Evolutionary conservation across 1,140 invertebrate species (phyloP), one percentile per base, ranked within the genome.

Genomic region (Nautilus pompilius): DNA sequence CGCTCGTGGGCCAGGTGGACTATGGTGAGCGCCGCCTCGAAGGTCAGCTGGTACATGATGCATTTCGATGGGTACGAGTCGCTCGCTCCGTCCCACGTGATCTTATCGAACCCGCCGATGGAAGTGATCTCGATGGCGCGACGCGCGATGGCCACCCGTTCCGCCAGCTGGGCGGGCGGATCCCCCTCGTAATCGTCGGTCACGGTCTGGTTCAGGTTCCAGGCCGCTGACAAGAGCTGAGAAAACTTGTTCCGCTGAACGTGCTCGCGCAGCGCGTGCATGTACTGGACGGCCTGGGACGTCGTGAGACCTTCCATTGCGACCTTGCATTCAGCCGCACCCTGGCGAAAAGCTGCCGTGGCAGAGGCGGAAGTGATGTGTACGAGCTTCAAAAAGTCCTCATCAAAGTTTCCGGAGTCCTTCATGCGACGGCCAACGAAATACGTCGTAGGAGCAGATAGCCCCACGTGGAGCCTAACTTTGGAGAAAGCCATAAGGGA

Each of bases 1-100:
- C 62, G 63, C n/a, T 69, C 22, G 41, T 71, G 72, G 0, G 72
- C 69, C 57, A 68, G 66, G 49, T 74, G 72, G 10, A 72, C 68
- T 20, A 74, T 67, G 32, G 66, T 67, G 17, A 74, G 49, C 3
- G 72, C 70, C 26, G 72, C 72, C 58, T 72, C 63, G 60, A 67
- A 69, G 10, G 36, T 65, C 55, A 74, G 61, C 66, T 74, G 72
- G 49, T 74, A 71, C 69, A 74, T 71, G 63, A 74, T 74, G 58
- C 68, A 72, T 30, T 72, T 72, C 8, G 72, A 70, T 5, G 68
- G 66, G 33, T 72, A 70, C 41, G 70, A 66, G 48, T 72, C 72
- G 32, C 66, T 68, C 13, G 69, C 70, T 13, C 70, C 70, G 41
- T 71, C 69, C 69, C 70, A 72, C 10, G 66, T 72, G 24, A 74